A percentile compares a stretch with the other conserved stretches of the same genome.
phyloP scores from a whole-genome alignment of 2,888 invertebrate genomes.

The Oxycera nigricornis region DNA sequence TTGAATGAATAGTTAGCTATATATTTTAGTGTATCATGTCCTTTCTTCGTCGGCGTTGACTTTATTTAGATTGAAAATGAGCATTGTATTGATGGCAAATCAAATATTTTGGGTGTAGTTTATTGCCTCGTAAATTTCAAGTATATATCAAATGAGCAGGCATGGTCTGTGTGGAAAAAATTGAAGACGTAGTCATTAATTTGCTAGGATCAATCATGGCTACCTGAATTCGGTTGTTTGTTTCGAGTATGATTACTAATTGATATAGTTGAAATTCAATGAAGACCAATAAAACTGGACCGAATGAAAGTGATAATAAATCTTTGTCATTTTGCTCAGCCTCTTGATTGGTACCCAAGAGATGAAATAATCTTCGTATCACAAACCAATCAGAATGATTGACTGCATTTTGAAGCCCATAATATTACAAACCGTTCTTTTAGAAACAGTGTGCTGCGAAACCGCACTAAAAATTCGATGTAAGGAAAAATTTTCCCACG shows the following conservation, averaged over 20 bases:
- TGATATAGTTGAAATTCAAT: not conserved
- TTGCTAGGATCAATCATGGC: slow-evolving; percentile 2
- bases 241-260: slow-evolving; percentile 1
- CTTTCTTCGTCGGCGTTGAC: not conserved
- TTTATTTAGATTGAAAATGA: not conserved
- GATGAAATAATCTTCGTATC: too few relatives aligned
- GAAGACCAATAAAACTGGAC: slow-evolving; percentile 4
- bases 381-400: too few relatives aligned
- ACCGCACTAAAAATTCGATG: too few relatives aligned
- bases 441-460: too few relatives aligned
- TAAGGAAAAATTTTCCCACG: too few relatives aligned
- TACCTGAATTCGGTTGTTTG: slow-evolving; percentile 24
- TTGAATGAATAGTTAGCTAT: not conserved
- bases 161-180: not conserved
- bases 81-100: not conserved
- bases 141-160: not conserved
- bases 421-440: too few relatives aligned
- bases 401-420: too few relatives aligned
- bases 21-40: not conserved
- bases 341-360: too few relatives aligned
- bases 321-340: too few relatives aligned
- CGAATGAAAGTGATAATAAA: slow-evolving; percentile 2
- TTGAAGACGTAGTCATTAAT: not conserved
- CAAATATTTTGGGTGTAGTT: slow-evolving; percentile 13
- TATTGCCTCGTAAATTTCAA: slow-evolving; percentile 34